Conservation (phyloP, 2,888 invertebrate species). For the Ochropleura leucogaster region DNA sequence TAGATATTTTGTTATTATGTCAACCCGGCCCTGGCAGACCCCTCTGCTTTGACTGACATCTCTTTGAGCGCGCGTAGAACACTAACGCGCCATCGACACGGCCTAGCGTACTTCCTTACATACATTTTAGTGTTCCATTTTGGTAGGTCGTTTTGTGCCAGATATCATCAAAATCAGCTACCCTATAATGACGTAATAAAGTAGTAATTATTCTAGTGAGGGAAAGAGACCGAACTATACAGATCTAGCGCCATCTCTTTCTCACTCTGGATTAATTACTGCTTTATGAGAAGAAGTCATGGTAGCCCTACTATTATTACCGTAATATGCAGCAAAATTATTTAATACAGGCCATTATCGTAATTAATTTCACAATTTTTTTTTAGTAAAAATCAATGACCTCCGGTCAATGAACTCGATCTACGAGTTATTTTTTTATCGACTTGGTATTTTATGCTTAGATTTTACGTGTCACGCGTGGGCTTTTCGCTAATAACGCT, state of each 20-base stretch:
- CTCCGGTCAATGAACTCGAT: conserved; percentile 26
- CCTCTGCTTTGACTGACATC: too few relatives aligned
- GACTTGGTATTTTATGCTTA: background rate
- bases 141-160: background rate
- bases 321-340: background rate
- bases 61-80: too few relatives aligned
- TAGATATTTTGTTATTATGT: too few relatives aligned
- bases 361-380: background rate
- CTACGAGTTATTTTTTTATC: background rate
- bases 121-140: background rate
- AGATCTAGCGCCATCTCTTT: too few relatives aligned
- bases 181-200: too few relatives aligned
- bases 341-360: background rate
- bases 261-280: too few relatives aligned
- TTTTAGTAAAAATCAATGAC: background rate
- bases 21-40: too few relatives aligned
- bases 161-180: background rate
- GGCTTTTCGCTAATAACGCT: background rate
- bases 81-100: too few relatives aligned
- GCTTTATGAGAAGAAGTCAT: too few relatives aligned
- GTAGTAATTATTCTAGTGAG: too few relatives aligned
- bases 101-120: background rate
- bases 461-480: background rate
- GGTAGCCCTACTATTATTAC: too few relatives aligned
- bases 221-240: too few relatives aligned